These are phyloP conservation scores for Rhodophaea formosa DNA, from an alignment of 2,888 invertebrate species.

Conservation along the genomic window DNA sequence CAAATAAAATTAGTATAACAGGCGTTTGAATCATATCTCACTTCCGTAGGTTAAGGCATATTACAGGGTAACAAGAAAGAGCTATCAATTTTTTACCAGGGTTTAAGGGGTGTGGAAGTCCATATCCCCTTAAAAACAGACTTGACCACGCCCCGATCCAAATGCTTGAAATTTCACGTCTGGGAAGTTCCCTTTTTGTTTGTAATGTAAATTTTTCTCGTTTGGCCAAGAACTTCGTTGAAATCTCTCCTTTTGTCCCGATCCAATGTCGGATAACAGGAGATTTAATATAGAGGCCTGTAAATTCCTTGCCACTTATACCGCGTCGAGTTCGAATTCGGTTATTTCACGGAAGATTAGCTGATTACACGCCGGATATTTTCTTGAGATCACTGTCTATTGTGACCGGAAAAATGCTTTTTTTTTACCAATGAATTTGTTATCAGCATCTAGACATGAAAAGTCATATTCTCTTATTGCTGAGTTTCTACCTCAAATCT, in stretches of 20 bases:
- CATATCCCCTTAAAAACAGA: constrained; percentile 45
- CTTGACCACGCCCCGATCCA: constrained; percentile 44
- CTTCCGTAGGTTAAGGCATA: no score
- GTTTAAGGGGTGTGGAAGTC: no score
- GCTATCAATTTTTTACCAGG: no score
- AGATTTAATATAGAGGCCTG: constrained; percentile 59
- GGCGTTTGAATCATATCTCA: no score
- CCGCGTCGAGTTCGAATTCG: constrained; percentile 43
- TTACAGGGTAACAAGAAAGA: no score
- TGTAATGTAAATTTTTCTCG: constrained; percentile 65
- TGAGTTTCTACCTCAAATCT: not conserved
- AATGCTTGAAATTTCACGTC: constrained; percentile 57
- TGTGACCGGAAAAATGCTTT: constrained; percentile 22
- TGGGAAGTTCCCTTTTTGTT: constrained; percentile 56
- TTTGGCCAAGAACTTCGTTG: constrained; percentile 48
- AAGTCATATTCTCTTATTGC: constrained; percentile 1
- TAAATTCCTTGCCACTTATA: constrained; percentile 46
- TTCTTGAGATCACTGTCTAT: constrained; percentile 27
- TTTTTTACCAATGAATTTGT: constrained; percentile 11
- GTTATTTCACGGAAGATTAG: constrained; percentile 51
- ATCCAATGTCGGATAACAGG: constrained; percentile 55
- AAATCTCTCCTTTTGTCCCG: constrained; percentile 58
- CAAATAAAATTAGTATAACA: no score
- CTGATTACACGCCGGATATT: constrained; percentile 41
- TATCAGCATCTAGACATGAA: constrained; percentile 14